Conservation (phyloP, 1,140 invertebrate species). For the Tenebrio molitor region DNA sequence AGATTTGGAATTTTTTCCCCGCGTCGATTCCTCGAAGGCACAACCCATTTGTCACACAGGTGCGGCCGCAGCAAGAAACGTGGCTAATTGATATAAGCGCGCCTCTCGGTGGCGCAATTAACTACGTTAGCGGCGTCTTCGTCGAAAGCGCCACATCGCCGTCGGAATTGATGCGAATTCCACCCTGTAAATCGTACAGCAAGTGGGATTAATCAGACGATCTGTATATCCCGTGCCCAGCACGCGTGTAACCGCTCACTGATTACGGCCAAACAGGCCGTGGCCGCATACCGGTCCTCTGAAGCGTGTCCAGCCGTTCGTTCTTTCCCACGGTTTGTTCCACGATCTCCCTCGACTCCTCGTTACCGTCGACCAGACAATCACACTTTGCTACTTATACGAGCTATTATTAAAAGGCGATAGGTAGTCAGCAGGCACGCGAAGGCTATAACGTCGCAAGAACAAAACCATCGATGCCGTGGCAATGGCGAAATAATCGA, state of each 20-base stretch:
- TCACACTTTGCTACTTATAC: conserved; percentile 23
- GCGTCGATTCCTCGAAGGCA: background rate
- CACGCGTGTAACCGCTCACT: conserved; percentile 55
- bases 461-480: background rate
- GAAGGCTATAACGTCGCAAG: background rate
- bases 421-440: background rate
- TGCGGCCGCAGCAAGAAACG: background rate
- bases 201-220: conserved; percentile 11
- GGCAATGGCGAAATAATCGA: background rate
- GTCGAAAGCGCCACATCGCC: background rate
- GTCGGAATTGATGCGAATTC: background rate
- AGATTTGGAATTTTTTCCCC: too few species aligned
- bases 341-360: conserved; percentile 41
- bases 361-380: conserved; percentile 4
- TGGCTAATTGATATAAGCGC: background rate
- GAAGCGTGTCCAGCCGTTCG: conserved; percentile 53
- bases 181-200: background rate
- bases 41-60: background rate
- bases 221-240: conserved; percentile 51
- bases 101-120: background rate
- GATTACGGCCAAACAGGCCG: conserved; percentile 48
- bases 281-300: conserved; percentile 53
- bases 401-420: conserved; percentile 4
- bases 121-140: background rate
- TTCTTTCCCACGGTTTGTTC: conserved; percentile 55